A percentile compares a stretch with the other conserved stretches of the same genome.
Conservation (phyloP, 2,797 vertebrate genomes). For the Echiichthys vipera region DNA sequence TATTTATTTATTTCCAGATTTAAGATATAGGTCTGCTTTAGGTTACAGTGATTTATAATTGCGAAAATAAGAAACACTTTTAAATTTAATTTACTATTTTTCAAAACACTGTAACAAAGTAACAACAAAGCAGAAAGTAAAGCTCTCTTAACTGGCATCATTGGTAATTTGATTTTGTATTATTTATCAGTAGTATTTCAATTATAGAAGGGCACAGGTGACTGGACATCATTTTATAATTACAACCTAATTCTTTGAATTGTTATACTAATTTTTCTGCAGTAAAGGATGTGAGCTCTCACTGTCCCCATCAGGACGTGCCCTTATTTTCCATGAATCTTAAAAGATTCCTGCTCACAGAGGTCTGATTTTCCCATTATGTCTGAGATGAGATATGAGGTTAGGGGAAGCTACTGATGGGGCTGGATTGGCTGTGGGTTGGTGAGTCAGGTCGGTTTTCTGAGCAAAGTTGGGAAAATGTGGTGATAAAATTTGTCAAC, state of each 20-base stretch:
- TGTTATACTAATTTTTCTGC: slow-evolving; percentile 17
- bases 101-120: not conserved
- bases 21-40: not conserved
- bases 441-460: slow-evolving; percentile 52
- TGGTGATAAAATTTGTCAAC: slow-evolving; percentile 89
- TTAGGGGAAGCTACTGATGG: slow-evolving; percentile 64
- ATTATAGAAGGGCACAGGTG: too few species aligned
- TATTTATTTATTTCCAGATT: too few species aligned
- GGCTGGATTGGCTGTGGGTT: slow-evolving; percentile 55
- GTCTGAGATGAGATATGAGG: slow-evolving; percentile 76
- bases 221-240: too few species aligned
- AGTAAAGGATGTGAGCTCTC: slow-evolving; percentile 33
- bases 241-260: not conserved
- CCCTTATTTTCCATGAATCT: slow-evolving; percentile 75
- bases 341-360: slow-evolving; percentile 72
- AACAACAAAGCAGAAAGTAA: not conserved
- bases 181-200: not conserved
- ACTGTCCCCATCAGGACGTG: slow-evolving; percentile 45
- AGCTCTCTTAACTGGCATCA: not conserved
- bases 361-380: slow-evolving; percentile 79
- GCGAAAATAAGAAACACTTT: not conserved
- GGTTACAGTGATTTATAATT: not conserved
- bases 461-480: slow-evolving; percentile 86
- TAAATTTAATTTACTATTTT: not conserved
- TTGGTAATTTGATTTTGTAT: not conserved